A percentile compares a stretch with the other conserved stretches of the same genome.
Conservation (phyloP, 2,797 vertebrate genomes). For the Pitangus sulphuratus region DNA sequence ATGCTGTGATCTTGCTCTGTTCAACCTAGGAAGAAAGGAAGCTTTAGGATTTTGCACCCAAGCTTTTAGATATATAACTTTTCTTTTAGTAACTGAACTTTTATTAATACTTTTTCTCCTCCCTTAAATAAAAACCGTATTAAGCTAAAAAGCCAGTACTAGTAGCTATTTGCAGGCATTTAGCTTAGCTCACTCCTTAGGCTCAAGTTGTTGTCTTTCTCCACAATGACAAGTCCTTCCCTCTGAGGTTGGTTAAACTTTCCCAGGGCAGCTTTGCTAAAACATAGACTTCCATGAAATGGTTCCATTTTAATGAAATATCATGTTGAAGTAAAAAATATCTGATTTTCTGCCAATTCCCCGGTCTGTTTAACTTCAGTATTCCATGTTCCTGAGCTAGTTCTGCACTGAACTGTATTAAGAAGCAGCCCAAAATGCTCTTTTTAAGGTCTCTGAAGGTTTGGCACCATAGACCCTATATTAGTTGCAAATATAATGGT, state of each 20-base stretch:
- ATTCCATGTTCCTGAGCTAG: neutral
- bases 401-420: neutral
- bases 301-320: neutral
- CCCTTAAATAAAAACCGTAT: neutral
- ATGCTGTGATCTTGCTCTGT: neutral
- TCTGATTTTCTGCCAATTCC: neutral
- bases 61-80: neutral
- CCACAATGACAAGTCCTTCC: neutral
- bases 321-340: neutral
- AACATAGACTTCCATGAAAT: neutral
- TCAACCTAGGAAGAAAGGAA: neutral
- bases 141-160: neutral
- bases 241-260: neutral
- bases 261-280: neutral
- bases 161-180: neutral
- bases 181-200: neutral
- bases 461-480: neutral
- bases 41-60: neutral
- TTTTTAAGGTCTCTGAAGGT: neutral
- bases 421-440: neutral
- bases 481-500: neutral
- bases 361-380: neutral
- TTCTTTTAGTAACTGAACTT: neutral
- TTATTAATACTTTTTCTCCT: accelerated
- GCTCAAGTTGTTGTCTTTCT: neutral